These are phyloP conservation scores for Microcebus jonahi DNA, from an alignment of 2,113 vertebrate genomes.

Conservation along the genomic window DNA sequence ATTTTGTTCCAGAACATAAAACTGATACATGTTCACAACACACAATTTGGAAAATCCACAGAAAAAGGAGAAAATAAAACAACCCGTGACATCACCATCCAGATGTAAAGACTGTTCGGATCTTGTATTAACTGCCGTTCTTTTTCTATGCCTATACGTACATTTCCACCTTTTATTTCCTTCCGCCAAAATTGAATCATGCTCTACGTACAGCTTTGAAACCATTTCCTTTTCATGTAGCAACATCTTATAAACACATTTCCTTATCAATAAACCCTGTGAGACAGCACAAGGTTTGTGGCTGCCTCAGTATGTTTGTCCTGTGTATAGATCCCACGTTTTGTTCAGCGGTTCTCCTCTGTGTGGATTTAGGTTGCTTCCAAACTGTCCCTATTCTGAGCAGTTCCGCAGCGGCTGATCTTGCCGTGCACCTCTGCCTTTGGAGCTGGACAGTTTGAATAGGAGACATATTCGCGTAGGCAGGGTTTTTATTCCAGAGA, in stretches of 20 bases:
- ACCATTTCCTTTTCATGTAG: neutral
- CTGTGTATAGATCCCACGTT: accelerated
- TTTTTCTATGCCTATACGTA: neutral
- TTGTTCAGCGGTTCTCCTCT: accelerated
- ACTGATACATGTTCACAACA: neutral
- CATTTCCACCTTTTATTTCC: neutral
- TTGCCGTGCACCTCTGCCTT: neutral
- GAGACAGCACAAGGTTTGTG: neutral
- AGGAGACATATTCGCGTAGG: accelerated
- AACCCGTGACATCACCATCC: accelerated
- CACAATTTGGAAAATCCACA: neutral
- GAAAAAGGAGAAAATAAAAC: neutral
- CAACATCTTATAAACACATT: neutral
- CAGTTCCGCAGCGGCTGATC: too few species aligned
- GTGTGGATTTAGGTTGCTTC: neutral
- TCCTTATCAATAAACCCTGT: neutral
- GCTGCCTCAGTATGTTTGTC: neutral
- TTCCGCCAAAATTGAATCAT: neutral
- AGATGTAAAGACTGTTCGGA: accelerated
- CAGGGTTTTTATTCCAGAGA: neutral
- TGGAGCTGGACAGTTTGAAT: neutral
- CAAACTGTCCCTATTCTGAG: neutral
- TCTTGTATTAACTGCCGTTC: neutral
- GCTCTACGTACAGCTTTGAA: neutral
- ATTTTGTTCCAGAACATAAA: neutral